phyloP scores from a whole-genome alignment of 2,113 vertebrate genomes.

The Hystrix brachyura region DNA sequence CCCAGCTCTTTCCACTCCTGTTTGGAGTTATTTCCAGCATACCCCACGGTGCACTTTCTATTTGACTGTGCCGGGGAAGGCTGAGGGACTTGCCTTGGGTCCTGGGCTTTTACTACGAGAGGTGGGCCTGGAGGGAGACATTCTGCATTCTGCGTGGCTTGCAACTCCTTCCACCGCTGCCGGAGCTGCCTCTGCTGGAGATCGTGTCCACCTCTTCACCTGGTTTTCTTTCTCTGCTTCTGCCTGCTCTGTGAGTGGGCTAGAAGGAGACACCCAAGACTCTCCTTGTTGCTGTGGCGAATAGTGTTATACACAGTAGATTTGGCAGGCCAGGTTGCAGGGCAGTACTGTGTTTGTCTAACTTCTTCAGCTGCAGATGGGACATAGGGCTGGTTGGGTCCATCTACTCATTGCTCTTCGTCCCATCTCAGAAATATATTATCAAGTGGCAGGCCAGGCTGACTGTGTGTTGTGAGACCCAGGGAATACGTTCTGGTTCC shows the following conservation, averaged over 20 bases:
- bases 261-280: neutral
- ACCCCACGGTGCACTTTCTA: neutral
- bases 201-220: neutral
- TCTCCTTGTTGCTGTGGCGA: neutral
- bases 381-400: neutral
- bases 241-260: neutral
- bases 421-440: neutral
- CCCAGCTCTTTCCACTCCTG: neutral
- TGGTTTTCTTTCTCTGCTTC: neutral
- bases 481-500: neutral
- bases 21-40: neutral
- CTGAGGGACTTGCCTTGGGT: neutral
- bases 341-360: neutral
- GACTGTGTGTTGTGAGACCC: neutral
- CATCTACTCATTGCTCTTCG: neutral
- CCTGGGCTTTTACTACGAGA: neutral
- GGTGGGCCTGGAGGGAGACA: neutral
- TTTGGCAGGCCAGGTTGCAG: too few species aligned
- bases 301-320: rapidly evolving
- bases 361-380: too few species aligned
- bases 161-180: too few species aligned
- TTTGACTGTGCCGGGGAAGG: neutral
- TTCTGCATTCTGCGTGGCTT: neutral
- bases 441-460: neutral
- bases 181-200: neutral